Evolutionary conservation across 2,888 invertebrate genomes (phyloP).

Genomic region (Hedya salicella): DNA sequence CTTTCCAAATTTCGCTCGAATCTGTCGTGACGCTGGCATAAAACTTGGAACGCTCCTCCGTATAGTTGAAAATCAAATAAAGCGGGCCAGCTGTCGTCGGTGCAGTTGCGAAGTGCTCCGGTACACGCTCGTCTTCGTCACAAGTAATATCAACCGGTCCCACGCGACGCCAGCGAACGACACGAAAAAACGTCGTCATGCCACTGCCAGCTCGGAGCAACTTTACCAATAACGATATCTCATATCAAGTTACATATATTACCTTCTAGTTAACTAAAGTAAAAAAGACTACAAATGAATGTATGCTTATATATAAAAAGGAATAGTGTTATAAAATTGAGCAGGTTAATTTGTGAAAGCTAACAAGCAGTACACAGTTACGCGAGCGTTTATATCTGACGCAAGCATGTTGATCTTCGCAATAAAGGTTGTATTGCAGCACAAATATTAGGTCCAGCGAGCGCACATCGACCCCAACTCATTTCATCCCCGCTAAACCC

Average conservation of each 20-base stretch:
- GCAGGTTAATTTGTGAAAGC: conserved; percentile 59
- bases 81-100: conserved; percentile 71
- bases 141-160: conserved; percentile 63
- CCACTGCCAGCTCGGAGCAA: conserved; percentile 28
- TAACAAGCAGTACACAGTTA: conserved; percentile 53
- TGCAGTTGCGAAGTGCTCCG: conserved; percentile 67
- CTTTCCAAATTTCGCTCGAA: conserved; percentile 56
- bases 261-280: conserved; percentile 1
- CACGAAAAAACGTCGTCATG: conserved; percentile 54
- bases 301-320: not conserved
- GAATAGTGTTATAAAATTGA: conserved; percentile 56
- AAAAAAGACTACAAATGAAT: not conserved
- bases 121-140: conserved; percentile 69
- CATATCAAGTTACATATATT: conserved; percentile 12
- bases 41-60: conserved; percentile 65
- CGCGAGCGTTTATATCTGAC: conserved; percentile 61
- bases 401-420: conserved; percentile 70
- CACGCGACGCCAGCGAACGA: conserved; percentile 57
- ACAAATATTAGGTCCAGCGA: conserved; percentile 76
- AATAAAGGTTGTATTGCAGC: conserved; percentile 79
- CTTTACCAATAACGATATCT: conserved; percentile 28
- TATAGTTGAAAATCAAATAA: conserved; percentile 78
- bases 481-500: conserved; percentile 73
- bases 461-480: conserved; percentile 71
- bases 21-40: conserved; percentile 59